Evolutionary conservation across 2,113 vertebrate species (phyloP).

Genomic region (Sphyrna mokarran): DNA sequence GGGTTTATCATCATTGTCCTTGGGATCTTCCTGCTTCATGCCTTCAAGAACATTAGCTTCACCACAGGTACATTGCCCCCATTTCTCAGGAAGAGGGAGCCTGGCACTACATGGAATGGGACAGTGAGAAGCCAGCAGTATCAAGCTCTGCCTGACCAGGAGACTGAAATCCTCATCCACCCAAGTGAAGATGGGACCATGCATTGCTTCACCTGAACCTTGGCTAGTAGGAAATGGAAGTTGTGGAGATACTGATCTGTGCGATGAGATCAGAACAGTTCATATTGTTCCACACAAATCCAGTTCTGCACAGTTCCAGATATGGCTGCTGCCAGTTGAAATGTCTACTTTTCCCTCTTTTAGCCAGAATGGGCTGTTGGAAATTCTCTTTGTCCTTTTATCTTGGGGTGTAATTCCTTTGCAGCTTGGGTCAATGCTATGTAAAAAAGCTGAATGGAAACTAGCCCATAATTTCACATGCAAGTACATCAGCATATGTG

Average conservation of each 20-base stretch:
- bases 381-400: not conserved
- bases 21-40: slow-evolving; percentile 68
- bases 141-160: slow-evolving; percentile 45
- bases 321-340: not conserved
- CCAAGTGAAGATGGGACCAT: slow-evolving; percentile 40
- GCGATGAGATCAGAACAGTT: not conserved
- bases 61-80: slow-evolving; percentile 55
- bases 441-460: not conserved
- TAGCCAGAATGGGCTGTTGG: not conserved
- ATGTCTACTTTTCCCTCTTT: not conserved
- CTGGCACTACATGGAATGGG: slow-evolving; percentile 35
- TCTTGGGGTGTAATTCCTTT: too few relatives aligned
- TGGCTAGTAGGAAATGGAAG: slow-evolving; percentile 38
- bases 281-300: not conserved
- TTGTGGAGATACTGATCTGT: not conserved
- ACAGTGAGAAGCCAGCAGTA: slow-evolving; percentile 40
- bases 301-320: not conserved
- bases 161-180: slow-evolving; percentile 40
- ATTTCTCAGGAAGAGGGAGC: slow-evolving; percentile 49
- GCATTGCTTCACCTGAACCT: slow-evolving; percentile 41
- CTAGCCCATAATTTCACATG: not conserved
- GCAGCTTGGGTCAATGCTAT: not conserved
- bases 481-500: not conserved
- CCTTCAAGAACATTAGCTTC: slow-evolving; percentile 66
- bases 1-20: slow-evolving; percentile 71